These are phyloP conservation scores for Pseudorasbora parva DNA, from an alignment of 2,113 vertebrate genomes.

Conservation along the genomic window DNA sequence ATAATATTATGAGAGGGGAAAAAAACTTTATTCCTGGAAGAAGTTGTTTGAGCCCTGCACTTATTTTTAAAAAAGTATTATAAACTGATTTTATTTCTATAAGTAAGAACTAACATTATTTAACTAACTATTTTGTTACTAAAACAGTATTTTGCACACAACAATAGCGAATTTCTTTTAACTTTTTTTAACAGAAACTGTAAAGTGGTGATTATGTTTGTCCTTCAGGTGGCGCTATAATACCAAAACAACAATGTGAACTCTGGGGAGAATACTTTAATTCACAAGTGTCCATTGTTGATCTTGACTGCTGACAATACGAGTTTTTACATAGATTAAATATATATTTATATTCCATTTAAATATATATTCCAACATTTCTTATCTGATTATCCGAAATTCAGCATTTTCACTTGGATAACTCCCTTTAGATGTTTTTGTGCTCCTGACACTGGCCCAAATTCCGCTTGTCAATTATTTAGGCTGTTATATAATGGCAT, in stretches of 20 bases:
- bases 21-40: constrained; percentile 2
- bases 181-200: background rate
- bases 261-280: background rate
- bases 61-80: no score
- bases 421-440: background rate
- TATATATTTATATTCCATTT: no score
- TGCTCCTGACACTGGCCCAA: constrained; percentile 5
- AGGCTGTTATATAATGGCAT: constrained; percentile 29
- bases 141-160: background rate
- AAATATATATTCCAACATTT: background rate
- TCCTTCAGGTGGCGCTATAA: constrained; percentile 12
- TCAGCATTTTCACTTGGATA: background rate
- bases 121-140: no score
- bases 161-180: background rate
- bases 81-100: no score
- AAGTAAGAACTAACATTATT: no score
- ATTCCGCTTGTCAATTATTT: constrained; percentile 35
- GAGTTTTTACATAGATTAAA: background rate
- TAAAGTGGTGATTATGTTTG: background rate
- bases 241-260: background rate
- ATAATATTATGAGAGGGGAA: background rate
- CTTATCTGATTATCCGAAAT: background rate
- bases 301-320: background rate
- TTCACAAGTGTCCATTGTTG: background rate
- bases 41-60: no score